Conservation (phyloP, 2,888 invertebrate species). For the Leucozona laternaria region DNA sequence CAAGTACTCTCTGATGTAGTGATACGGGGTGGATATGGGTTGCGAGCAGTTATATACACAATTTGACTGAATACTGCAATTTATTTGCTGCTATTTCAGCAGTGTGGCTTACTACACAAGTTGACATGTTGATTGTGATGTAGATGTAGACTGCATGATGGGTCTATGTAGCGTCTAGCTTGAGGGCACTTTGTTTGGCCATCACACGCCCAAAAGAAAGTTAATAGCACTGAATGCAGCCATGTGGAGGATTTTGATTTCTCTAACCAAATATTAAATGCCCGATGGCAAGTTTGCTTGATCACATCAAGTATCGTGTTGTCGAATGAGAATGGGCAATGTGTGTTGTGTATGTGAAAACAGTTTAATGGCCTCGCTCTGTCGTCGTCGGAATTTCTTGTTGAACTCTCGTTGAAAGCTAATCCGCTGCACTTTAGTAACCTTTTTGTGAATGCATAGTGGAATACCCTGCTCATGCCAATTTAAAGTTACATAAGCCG, state of each 20-base stretch:
- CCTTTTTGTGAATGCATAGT: neutral
- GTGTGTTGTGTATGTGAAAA: conserved; percentile 26
- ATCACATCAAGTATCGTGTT: conserved; percentile 15
- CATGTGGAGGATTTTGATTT: conserved; percentile 41
- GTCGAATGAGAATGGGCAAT: neutral
- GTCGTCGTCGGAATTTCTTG: neutral
- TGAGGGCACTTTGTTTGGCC: conserved; percentile 17
- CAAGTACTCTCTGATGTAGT: conserved; percentile 18
- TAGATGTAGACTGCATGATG: conserved; percentile 9
- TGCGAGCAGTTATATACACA: neutral
- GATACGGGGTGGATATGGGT: conserved; percentile 13
- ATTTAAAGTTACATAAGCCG: neutral
- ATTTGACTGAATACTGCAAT: conserved; percentile 28
- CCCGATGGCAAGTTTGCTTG: conserved; percentile 6
- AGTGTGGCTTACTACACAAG: neutral
- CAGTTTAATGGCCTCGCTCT: conserved; percentile 54
- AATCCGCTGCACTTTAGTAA: conserved; percentile 30
- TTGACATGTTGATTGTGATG: conserved; percentile 34
- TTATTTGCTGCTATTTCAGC: conserved; percentile 11
- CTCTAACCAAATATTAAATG: conserved; percentile 48
- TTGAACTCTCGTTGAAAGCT: conserved; percentile 53
- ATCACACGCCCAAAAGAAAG: conserved; percentile 68
- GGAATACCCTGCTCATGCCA: neutral
- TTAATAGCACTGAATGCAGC: conserved; percentile 30
- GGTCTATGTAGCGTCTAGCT: neutral